A percentile compares a stretch with the other conserved stretches of the same genome.
phyloP scores from a whole-genome alignment of 1,140 invertebrate species.

The Diorhabda carinulata region DNA sequence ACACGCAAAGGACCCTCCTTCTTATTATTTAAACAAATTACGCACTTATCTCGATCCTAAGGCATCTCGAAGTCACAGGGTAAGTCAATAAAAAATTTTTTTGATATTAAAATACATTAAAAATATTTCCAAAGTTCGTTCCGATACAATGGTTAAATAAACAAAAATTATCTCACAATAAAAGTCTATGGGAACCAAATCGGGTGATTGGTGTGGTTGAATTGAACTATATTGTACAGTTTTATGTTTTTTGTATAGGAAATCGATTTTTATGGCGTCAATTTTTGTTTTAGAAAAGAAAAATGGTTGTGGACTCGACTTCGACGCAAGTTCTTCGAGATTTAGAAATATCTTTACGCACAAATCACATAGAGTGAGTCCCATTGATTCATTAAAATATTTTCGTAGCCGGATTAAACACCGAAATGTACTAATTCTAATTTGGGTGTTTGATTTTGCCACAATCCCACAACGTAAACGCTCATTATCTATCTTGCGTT shows the following conservation, averaged over 20 bases:
- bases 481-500: constrained; percentile 10
- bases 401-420: too few relatives aligned
- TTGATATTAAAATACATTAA: background rate
- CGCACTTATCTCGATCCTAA: constrained; percentile 93
- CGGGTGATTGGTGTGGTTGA: too few relatives aligned
- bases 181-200: too few relatives aligned
- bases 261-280: too few relatives aligned
- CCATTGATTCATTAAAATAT: too few relatives aligned
- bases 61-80: constrained; percentile 88
- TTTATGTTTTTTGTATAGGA: too few relatives aligned
- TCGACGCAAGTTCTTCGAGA: constrained; percentile 97
- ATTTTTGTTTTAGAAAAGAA: constrained; percentile 78
- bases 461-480: too few relatives aligned
- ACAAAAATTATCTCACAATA: too few relatives aligned
- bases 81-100: constrained; percentile 52
- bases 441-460: too few relatives aligned
- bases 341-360: constrained; percentile 96
- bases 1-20: constrained; percentile 92
- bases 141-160: background rate
- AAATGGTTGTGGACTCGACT: constrained; percentile 94
- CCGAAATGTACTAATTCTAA: too few relatives aligned
- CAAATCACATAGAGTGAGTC: constrained; percentile 97
- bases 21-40: constrained; percentile 90
- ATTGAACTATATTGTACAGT: too few relatives aligned
- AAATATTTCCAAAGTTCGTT: background rate